A percentile compares a stretch with the other conserved stretches of the same genome.
phyloP scores from a whole-genome alignment of 2,888 invertebrate species.

The Capitulum mitella region DNA sequence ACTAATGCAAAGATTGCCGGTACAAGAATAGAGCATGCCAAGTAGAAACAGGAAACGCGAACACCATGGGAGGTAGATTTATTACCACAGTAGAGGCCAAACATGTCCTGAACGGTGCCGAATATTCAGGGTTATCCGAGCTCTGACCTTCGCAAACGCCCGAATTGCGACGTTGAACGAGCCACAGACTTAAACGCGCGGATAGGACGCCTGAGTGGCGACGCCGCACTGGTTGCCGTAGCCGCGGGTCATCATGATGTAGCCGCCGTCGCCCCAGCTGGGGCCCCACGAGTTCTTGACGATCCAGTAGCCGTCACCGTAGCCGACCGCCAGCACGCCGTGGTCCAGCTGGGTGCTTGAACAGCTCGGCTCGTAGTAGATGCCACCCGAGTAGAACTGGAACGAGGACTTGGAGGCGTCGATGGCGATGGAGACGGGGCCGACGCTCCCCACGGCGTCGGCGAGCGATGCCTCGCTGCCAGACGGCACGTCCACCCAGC shows the following conservation, averaged over 20 bases:
- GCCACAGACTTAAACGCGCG: neutral
- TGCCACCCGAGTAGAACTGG: constrained; percentile 62
- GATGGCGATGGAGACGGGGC: constrained; percentile 80
- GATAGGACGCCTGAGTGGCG: constrained; percentile 56
- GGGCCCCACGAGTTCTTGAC: constrained; percentile 80
- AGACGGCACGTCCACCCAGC: constrained; percentile 64
- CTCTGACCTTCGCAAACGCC: no score
- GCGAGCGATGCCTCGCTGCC: constrained; percentile 66
- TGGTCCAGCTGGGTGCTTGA: constrained; percentile 65
- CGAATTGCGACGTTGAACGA: no score
- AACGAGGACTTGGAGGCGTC: constrained; percentile 77
- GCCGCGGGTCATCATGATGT: constrained; percentile 81
- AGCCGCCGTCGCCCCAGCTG: constrained; percentile 74
- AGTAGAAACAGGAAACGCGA: no score
- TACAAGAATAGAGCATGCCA: no score
- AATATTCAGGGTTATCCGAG: no score
- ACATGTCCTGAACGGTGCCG: no score
- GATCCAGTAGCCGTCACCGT: constrained; percentile 75
- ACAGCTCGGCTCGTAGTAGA: constrained; percentile 62
- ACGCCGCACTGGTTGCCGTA: constrained; percentile 77
- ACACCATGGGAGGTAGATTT: no score
- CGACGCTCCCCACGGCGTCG: constrained; percentile 71
- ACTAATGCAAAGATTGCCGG: no score
- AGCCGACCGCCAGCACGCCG: constrained; percentile 74
- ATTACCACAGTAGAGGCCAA: no score